Evolutionary conservation across 1,140 invertebrate species (phyloP).

Genomic region (Neodiprion fabricii): DNA sequence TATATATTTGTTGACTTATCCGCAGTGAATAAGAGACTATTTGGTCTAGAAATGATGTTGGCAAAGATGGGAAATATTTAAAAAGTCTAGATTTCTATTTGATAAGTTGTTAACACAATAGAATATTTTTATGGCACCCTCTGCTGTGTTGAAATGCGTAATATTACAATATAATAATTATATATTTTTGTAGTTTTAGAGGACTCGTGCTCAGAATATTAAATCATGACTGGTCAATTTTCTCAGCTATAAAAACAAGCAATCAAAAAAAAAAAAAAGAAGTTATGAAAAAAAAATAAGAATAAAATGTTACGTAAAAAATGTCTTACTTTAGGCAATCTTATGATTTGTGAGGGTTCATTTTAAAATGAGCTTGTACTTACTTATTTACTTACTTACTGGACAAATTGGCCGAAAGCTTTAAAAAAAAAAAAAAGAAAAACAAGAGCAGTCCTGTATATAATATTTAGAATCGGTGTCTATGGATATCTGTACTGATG

Average conservation of each 20-base stretch:
- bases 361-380: background rate
- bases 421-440: background rate
- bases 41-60: too few relatives aligned
- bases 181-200: slow-evolving; percentile 55
- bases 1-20: too few relatives aligned
- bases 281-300: background rate
- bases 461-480: slow-evolving; percentile 38
- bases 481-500: slow-evolving; percentile 40
- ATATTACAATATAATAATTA: slow-evolving; percentile 45
- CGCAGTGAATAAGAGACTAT: too few relatives aligned
- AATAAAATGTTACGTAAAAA: background rate
- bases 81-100: background rate
- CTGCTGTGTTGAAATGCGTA: slow-evolving; percentile 47
- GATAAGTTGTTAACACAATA: slow-evolving; percentile 21
- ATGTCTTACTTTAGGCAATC: background rate
- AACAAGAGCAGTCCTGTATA: slow-evolving; percentile 37
- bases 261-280: background rate
- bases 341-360: background rate
- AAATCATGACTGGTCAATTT: slow-evolving; percentile 27
- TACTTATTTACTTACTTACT: background rate
- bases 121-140: slow-evolving; percentile 39
- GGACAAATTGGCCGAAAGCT: background rate
- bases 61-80: background rate
- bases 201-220: slow-evolving; percentile 46
- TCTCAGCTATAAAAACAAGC: background rate